phyloP scores from a whole-genome alignment of 2,888 invertebrate species.

The Eristalinus sepulchralis region DNA sequence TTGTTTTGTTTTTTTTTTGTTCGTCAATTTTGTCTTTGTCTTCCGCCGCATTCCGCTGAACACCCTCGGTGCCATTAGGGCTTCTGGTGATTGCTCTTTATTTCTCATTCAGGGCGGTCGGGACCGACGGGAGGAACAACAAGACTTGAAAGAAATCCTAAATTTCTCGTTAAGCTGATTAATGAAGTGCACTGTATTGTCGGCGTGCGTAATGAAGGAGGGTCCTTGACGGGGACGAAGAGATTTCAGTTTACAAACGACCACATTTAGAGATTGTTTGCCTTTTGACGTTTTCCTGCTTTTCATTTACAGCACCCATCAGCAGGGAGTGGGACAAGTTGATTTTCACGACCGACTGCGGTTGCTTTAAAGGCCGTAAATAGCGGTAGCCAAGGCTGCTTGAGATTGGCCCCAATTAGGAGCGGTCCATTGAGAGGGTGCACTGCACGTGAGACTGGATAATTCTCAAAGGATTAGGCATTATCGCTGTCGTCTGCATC shows the following conservation, averaged over 20 bases:
- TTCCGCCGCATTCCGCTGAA: not conserved
- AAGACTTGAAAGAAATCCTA: slow-evolving; percentile 41
- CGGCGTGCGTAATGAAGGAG: slow-evolving; percentile 9
- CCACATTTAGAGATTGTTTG: not conserved
- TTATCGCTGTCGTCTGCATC: not conserved
- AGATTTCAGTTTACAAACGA: not conserved
- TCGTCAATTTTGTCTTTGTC: not conserved
- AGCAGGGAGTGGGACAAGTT: not conserved
- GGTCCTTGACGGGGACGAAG: not conserved
- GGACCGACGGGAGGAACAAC: not conserved
- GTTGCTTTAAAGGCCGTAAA: not conserved
- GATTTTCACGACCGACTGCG: not conserved
- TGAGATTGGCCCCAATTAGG: not conserved
- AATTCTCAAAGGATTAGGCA: not conserved
- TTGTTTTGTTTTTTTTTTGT: too few species aligned
- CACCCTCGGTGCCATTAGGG: not conserved
- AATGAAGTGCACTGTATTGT: slow-evolving; percentile 51
- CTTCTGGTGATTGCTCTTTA: not conserved
- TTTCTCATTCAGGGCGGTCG: not conserved
- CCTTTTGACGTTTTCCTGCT: not conserved
- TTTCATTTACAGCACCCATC: too few species aligned
- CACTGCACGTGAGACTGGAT: not conserved
- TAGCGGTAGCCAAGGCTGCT: not conserved
- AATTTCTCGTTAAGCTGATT: slow-evolving; percentile 49
- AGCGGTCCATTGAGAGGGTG: not conserved